Evolutionary conservation across 2,797 vertebrate genomes (phyloP), one percentile per base, ranked within the genome.

Genomic region (Microchirus variegatus): DNA sequence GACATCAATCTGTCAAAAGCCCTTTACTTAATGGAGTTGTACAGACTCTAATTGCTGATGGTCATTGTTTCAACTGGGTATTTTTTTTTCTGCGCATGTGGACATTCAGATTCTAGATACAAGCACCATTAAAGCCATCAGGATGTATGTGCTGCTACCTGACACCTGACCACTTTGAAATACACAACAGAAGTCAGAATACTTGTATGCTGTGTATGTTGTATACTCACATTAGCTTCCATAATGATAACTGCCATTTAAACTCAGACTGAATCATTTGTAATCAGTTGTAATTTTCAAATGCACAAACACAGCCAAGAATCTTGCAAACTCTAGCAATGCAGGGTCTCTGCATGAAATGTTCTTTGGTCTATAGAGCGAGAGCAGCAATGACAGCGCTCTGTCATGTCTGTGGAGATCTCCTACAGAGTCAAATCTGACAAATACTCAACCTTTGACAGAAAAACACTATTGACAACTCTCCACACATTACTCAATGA

Each of bases 401-500:
- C 10, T 54, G 69, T 78, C 75, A 73, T 62, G 60, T 73, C 63
- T 65, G 1, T 47, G 31, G 44, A 6, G 50, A 67, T 75, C 75
- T 65, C 75, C 75, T 58, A 71, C 70, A 67, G 71, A 61, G 74
- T 35, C n/a, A n/a, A 61, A 41, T 60, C 53, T 45, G 42, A 71
- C 44, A 41, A 63, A 71, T 58, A 67, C 69, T 74, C 61, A 67
- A 52, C 55, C 75, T 63, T 63, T 41, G 40, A 59, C 59, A 72
- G 71, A 73, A 82, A 75, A 82, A 75, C 59, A 42, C 63, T 75
- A 80, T 80, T 78, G 84, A 85, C 80, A 86, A 38, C 78, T 70
- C 53, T 72, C 15, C 59, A 49, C 53, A 67, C 67, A 73, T 82
- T 82, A 83, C 63, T 73, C 63, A 70, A 44, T 71, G 59, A 84